Percentiles rank a stretch among this genome's conserved stretches.
These are phyloP conservation scores for Formicarius rufipectus DNA, from an alignment of 2,113 vertebrate species.

Conservation along the genomic window DNA sequence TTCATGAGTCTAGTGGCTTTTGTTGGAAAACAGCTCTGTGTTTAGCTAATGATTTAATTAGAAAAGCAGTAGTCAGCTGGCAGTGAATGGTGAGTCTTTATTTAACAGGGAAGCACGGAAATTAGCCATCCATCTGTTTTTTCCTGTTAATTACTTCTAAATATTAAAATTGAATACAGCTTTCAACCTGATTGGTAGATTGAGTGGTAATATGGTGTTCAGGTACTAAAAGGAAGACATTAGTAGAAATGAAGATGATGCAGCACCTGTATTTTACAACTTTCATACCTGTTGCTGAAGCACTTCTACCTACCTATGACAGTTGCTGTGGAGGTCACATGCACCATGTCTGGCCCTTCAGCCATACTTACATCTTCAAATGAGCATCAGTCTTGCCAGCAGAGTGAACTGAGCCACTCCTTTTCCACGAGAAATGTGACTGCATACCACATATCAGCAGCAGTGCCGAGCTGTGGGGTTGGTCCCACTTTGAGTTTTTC, in stretches of 20 bases:
- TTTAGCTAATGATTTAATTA: conserved; percentile 60
- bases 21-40: conserved; percentile 50
- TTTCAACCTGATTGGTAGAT: conserved; percentile 21
- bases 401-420: neutral
- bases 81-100: conserved; percentile 36
- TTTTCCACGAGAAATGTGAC: neutral
- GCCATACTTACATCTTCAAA: neutral
- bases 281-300: neutral
- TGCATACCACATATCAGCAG: fast-evolving
- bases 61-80: conserved; percentile 42
- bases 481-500: neutral
- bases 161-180: conserved; percentile 26
- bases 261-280: neutral
- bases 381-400: neutral
- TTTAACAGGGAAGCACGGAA: conserved; percentile 38
- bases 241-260: neutral
- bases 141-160: conserved; percentile 56
- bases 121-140: conserved; percentile 46
- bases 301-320: neutral
- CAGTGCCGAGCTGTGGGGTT: neutral
- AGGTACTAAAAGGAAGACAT: neutral
- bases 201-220: neutral
- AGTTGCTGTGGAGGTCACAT: neutral
- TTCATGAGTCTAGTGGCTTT: conserved; percentile 24
- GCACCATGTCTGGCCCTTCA: neutral